phyloP scores from a whole-genome alignment of 2,888 invertebrate genomes.

The Troglohyphantes excavatus region DNA sequence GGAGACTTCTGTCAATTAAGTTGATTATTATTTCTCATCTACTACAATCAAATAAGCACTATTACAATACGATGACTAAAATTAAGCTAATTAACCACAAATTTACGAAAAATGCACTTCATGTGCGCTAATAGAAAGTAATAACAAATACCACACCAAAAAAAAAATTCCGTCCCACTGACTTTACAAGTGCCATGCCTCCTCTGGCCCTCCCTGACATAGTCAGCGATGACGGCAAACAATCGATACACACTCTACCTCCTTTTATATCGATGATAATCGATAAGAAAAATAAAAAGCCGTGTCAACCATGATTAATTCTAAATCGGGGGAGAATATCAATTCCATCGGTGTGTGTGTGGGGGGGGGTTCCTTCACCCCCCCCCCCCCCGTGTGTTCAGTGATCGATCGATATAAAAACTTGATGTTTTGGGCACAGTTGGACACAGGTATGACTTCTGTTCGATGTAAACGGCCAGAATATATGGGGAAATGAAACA shows the following conservation, averaged over 20 bases:
- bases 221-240: not conserved
- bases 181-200: not conserved
- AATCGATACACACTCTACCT: slow-evolving; percentile 50
- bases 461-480: not conserved
- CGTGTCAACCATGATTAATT: slow-evolving; percentile 55
- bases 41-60: too few relatives aligned
- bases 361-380: slow-evolving; percentile 23
- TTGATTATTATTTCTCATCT: too few relatives aligned
- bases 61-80: too few relatives aligned
- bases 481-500: not conserved
- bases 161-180: too few relatives aligned
- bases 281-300: slow-evolving; percentile 38
- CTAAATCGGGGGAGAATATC: slow-evolving; percentile 35
- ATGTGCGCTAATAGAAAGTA: too few relatives aligned
- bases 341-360: slow-evolving; percentile 51
- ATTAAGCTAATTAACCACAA: too few relatives aligned
- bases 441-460: slow-evolving; percentile 20
- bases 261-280: slow-evolving; percentile 52
- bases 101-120: too few relatives aligned
- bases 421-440: slow-evolving; percentile 17
- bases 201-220: not conserved
- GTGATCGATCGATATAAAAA: slow-evolving; percentile 46
- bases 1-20: too few relatives aligned
- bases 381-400: slow-evolving; percentile 10
- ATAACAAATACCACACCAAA: too few relatives aligned